Evolutionary conservation across 2,797 vertebrate species (phyloP).

Genomic region (Thunnus albacares): DNA sequence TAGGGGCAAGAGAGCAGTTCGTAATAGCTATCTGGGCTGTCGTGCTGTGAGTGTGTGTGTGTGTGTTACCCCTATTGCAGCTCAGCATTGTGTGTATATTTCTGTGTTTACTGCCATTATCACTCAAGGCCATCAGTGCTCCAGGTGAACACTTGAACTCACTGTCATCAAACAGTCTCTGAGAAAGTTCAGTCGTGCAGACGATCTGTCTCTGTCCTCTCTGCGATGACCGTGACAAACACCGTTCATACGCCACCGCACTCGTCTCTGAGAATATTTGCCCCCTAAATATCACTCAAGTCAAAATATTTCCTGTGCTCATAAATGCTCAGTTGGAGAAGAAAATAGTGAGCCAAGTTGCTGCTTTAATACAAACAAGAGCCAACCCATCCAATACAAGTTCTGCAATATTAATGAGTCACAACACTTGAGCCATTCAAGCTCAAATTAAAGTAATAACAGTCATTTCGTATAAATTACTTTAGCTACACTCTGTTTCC

Average conservation of each 20-base stretch:
- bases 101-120: slow-evolving; percentile 31
- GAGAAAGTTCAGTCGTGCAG: slow-evolving; percentile 1
- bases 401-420: slow-evolving; percentile 43
- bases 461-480: slow-evolving; percentile 41
- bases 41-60: slow-evolving; percentile 33
- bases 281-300: neutral
- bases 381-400: slow-evolving; percentile 9
- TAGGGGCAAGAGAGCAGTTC: slow-evolving; percentile 54
- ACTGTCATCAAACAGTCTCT: slow-evolving; percentile 11
- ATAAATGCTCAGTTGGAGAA: neutral
- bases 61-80: neutral
- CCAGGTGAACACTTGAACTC: slow-evolving; percentile 11
- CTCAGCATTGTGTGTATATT: neutral
- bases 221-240: slow-evolving; percentile 11
- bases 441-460: slow-evolving; percentile 49
- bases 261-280: neutral
- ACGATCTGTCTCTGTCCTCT: neutral
- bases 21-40: slow-evolving; percentile 63
- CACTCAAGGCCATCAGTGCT: slow-evolving; percentile 20
- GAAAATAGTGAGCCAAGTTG: slow-evolving; percentile 1
- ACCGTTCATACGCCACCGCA: slow-evolving; percentile 1
- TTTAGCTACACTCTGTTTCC: slow-evolving; percentile 32
- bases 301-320: slow-evolving; percentile 5
- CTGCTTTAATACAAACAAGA: neutral
- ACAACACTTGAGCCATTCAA: slow-evolving; percentile 30